phyloP scores from a whole-genome alignment of 2,888 invertebrate genomes.

The Mesochorus sp. region DNA sequence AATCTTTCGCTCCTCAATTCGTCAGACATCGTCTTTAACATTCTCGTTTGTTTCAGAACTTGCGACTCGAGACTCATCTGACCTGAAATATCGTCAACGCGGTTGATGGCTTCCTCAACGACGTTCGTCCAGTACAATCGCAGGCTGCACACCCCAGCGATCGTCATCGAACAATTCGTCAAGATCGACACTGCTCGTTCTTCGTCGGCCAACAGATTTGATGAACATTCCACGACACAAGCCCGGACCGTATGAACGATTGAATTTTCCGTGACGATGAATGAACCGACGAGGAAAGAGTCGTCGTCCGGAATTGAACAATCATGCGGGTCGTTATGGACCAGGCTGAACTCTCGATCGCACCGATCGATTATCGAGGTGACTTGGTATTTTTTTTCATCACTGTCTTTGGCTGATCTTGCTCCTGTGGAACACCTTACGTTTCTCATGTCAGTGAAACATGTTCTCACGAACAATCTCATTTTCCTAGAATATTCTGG shows the following conservation, averaged over 20 bases:
- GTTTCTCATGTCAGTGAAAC: constrained; percentile 87
- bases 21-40: constrained; percentile 82
- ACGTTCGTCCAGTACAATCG: constrained; percentile 87
- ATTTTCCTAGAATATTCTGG: constrained; percentile 85
- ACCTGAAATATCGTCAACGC: constrained; percentile 65
- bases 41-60: constrained; percentile 64
- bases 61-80: constrained; percentile 79
- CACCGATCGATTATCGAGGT: constrained; percentile 85
- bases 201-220: constrained; percentile 50
- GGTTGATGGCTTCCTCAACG: constrained; percentile 82
- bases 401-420: no score
- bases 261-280: constrained; percentile 81
- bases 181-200: constrained; percentile 63
- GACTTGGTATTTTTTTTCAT: constrained; percentile 83
- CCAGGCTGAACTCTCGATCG: constrained; percentile 83
- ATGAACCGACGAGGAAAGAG: constrained; percentile 25
- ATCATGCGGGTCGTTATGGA: neutral
- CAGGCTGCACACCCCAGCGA: constrained; percentile 85
- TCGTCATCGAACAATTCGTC: constrained; percentile 78
- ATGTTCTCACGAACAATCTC: constrained; percentile 86
- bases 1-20: constrained; percentile 84
- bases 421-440: constrained; percentile 78
- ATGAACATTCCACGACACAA: constrained; percentile 76
- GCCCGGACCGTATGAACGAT: constrained; percentile 82
- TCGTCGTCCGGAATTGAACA: neutral